Base-by-base conservation (phyloP, 2,113 vertebrate genomes). In the Microtus richardsoni region DNA sequence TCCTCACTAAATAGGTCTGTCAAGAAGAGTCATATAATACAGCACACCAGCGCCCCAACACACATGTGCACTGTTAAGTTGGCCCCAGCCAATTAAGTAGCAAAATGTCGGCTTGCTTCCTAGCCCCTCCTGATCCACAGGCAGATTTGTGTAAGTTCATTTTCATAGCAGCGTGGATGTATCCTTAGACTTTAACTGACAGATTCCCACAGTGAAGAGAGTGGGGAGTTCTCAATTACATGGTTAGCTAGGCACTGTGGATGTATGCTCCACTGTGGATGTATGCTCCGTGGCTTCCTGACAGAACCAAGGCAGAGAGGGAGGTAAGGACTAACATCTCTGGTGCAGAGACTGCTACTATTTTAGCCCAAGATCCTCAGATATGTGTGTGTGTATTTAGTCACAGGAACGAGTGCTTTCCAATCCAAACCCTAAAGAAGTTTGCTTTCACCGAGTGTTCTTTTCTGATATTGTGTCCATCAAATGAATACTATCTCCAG, bases 211-310 rank as follows among this genome's bases (percentile, higher is more conserved):
- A 86, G 98, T 96, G 98, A 98, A 97, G 97, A 98, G 98, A 97
- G 97, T 94, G 74, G 98, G 98, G 98, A 98, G 98, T 98, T 98
- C 99, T 98, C 98, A 99, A 98, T 98, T 98, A 99, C 98, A 97
- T 97, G 98, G 98, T 98, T 98, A 98, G 98, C 98, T 98, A 98
- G 98, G 98, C 97, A 7, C 98, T 97, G 98, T 98, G 22, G 89
- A 97, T 97, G 97, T 97, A 98, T 96, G 98, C 98, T 98, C 97
- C 9, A 7, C 98, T 97, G 98, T 98, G 22, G 89, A 97, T 97
- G 97, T 97, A 98, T 96, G 98, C 98, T 98, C 97, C 9, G 26
- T 95, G 96, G 90, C 98, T 98, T 98, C 97, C 97, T 98, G 98
- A 99, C 98, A 98, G 98, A 98, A 98, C 95, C 93, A 14, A 93